Percentiles rank a stretch among this genome's conserved stretches.
These are phyloP conservation scores for Silurus asotus DNA, from an alignment of 2,113 vertebrate species.

Conservation along the genomic window DNA sequence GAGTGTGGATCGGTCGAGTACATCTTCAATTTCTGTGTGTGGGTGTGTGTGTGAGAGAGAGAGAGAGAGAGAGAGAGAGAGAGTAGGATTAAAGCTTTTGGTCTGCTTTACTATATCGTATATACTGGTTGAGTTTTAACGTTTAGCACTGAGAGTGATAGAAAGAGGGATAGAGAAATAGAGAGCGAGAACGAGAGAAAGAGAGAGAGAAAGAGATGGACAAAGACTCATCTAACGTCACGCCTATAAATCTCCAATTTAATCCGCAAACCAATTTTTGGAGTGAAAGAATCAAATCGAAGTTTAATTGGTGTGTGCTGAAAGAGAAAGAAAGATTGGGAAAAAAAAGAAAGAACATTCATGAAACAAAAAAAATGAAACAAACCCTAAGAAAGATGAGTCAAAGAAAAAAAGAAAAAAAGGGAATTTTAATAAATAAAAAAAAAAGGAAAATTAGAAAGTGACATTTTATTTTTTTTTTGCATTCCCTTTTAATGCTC, in stretches of 20 bases:
- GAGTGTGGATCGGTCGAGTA: not conserved
- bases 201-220: not conserved
- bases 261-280: not conserved
- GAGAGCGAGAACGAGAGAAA: not conserved
- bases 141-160: not conserved
- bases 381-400: not conserved
- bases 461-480: no score
- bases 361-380: not conserved
- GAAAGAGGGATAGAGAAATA: slow-evolving; percentile 4
- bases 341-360: not conserved
- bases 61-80: not conserved
- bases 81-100: not conserved
- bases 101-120: not conserved
- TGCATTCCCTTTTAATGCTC: no score
- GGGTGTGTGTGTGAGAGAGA: not conserved
- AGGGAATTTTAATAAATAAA: not conserved
- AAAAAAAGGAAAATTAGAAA: not conserved
- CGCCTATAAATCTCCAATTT: not conserved
- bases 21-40: not conserved
- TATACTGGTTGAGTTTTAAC: not conserved
- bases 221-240: not conserved
- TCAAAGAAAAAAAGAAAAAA: not conserved
- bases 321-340: not conserved
- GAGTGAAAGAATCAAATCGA: not conserved
- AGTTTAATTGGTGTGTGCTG: not conserved